phyloP scores from a whole-genome alignment of 2,888 invertebrate genomes.

The Charanyca ferruginea region DNA sequence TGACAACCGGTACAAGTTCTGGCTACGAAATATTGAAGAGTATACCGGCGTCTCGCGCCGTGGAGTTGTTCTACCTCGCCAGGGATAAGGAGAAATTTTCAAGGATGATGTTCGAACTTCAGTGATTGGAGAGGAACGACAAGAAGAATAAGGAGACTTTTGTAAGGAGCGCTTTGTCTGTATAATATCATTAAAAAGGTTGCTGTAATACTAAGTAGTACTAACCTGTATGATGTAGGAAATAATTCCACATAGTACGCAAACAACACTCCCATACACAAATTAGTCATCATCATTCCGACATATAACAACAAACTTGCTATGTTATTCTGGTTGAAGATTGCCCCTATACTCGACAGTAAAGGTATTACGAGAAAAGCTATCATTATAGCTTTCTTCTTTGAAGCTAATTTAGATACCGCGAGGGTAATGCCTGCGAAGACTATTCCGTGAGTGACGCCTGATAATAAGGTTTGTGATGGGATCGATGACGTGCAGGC shows the following conservation, averaged over 20 bases:
- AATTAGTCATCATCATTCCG: slow-evolving; percentile 65
- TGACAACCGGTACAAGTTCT: too few species aligned
- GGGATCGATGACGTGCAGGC: slow-evolving; percentile 47
- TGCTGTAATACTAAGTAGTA: neutral
- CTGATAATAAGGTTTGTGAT: slow-evolving; percentile 49
- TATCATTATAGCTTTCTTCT: slow-evolving; percentile 65
- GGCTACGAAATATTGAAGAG: too few species aligned
- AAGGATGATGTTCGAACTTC: too few species aligned
- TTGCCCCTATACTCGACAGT: slow-evolving; percentile 58
- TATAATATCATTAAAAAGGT: too few species aligned
- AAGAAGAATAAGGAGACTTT: too few species aligned
- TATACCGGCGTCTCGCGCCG: too few species aligned
- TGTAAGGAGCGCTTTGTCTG: too few species aligned
- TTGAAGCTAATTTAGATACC: slow-evolving; percentile 61
- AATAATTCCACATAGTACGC: slow-evolving; percentile 63
- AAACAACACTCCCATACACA: slow-evolving; percentile 65
- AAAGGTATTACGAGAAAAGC: slow-evolving; percentile 55
- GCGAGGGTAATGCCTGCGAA: slow-evolving; percentile 60
- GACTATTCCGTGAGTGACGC: slow-evolving; percentile 52
- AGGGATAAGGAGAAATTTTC: too few species aligned
- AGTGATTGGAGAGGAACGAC: too few species aligned
- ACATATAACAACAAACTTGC: slow-evolving; percentile 67
- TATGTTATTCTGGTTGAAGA: slow-evolving; percentile 57
- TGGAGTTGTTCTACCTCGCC: too few species aligned
- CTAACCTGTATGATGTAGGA: slow-evolving; percentile 54